Percentiles rank a stretch among this genome's conserved stretches.
Conservation (phyloP, 23 tunicate genomes). For the Trididemnum nubilum region DNA sequence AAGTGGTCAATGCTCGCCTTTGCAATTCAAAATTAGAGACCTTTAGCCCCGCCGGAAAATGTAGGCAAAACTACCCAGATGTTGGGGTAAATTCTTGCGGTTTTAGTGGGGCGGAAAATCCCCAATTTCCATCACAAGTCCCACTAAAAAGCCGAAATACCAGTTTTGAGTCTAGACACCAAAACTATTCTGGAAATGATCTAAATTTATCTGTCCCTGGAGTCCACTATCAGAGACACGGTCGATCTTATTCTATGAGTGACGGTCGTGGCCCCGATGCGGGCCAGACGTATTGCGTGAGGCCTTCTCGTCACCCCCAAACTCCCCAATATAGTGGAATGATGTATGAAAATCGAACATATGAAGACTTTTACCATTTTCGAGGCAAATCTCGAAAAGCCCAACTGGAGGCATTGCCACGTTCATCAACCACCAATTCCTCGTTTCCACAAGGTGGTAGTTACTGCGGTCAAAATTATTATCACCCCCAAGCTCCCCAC, state of each 20-base stretch:
- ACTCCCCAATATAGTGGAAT: neutral
- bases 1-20: neutral
- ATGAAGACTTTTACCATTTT: neutral
- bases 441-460: neutral
- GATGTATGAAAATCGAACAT: neutral
- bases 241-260: conserved; percentile 37
- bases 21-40: neutral
- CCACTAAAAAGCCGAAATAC: neutral
- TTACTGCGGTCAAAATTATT: neutral
- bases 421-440: neutral
- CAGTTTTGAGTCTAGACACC: too few species aligned
- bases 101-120: neutral
- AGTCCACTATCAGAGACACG: neutral
- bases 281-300: neutral
- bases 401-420: neutral
- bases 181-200: neutral
- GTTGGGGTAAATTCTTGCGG: neutral
- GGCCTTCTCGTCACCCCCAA: neutral
- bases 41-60: conserved; percentile 21
- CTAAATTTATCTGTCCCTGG: neutral
- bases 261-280: conserved; percentile 10
- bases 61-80: conserved; percentile 10
- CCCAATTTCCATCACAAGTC: neutral
- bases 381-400: neutral
- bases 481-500: neutral